Percentiles rank a stretch among this genome's conserved stretches.
Conservation (phyloP, 1,140 invertebrate species). For the Leptinotarsa defecta region DNA sequence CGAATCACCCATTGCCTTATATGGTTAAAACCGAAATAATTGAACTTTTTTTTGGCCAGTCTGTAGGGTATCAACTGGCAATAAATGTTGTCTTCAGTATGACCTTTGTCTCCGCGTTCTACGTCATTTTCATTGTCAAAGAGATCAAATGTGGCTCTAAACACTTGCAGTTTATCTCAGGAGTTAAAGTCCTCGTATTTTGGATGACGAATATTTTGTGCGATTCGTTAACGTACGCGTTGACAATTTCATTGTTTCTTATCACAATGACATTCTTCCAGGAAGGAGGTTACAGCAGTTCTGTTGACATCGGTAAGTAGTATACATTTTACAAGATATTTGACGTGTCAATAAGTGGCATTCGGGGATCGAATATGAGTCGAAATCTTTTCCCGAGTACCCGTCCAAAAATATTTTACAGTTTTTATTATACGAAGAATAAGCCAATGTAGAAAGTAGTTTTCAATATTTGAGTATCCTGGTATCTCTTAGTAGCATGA, state of each 20-base stretch:
- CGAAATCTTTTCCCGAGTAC: too few species aligned
- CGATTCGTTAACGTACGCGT: slow-evolving; percentile 71
- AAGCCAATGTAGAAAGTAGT: too few species aligned
- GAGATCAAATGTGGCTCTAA: slow-evolving; percentile 65
- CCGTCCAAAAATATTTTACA: too few species aligned
- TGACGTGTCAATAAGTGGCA: too few species aligned
- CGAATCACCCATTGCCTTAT: slow-evolving; percentile 73
- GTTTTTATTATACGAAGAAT: too few species aligned
- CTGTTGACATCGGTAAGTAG: slow-evolving; percentile 59
- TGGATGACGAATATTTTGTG: slow-evolving; percentile 75
- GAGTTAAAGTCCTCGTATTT: slow-evolving; percentile 70
- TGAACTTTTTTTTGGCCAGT: slow-evolving; percentile 61
- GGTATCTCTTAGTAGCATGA: too few species aligned
- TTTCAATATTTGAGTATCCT: too few species aligned
- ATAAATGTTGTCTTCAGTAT: slow-evolving; percentile 70
- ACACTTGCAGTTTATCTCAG: slow-evolving; percentile 75
- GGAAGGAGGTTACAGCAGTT: slow-evolving; percentile 61
- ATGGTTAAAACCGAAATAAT: slow-evolving; percentile 48
- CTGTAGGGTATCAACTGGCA: slow-evolving; percentile 65
- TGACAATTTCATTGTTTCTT: slow-evolving; percentile 61
- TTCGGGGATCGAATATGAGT: too few species aligned
- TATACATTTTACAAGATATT: too few species aligned
- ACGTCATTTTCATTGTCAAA: slow-evolving; percentile 71
- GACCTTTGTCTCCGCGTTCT: slow-evolving; percentile 75
- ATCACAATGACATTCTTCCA: slow-evolving; percentile 63